A percentile compares a stretch with the other conserved stretches of the same genome.
These are phyloP conservation scores for Mylabris phalerata DNA, from an alignment of 1,140 invertebrate genomes.

Conservation along the genomic window DNA sequence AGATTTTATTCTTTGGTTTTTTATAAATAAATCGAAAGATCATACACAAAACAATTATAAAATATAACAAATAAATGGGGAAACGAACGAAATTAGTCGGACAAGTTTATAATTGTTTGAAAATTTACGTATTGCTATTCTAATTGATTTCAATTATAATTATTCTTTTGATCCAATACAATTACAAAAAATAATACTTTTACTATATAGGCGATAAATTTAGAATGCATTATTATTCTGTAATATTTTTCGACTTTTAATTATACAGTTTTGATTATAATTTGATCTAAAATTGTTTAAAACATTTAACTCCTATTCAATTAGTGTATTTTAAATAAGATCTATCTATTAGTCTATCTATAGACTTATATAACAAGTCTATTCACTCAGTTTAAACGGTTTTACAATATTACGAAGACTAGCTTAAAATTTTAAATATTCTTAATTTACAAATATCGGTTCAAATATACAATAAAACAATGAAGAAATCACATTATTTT, in stretches of 20 bases:
- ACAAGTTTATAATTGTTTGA: too few relatives aligned
- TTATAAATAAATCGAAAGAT: too few relatives aligned
- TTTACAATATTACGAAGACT: slow-evolving; percentile 17
- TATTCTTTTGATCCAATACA: too few relatives aligned
- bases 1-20: too few relatives aligned
- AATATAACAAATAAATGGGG: too few relatives aligned
- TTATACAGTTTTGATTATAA: slow-evolving; percentile 5
- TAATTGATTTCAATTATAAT: too few relatives aligned
- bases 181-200: slow-evolving; percentile 4
- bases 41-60: too few relatives aligned
- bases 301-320: slow-evolving; percentile 17
- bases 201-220: slow-evolving; percentile 22
- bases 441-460: slow-evolving; percentile 13
- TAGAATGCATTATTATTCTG: slow-evolving; percentile 27
- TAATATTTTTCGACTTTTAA: slow-evolving; percentile 7
- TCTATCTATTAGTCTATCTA: slow-evolving; percentile 13
- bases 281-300: slow-evolving; percentile 4
- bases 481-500: background rate
- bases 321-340: slow-evolving; percentile 13
- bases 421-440: slow-evolving; percentile 23
- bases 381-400: background rate
- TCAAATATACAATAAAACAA: background rate
- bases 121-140: too few relatives aligned
- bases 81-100: too few relatives aligned
- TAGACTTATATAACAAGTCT: slow-evolving; percentile 28